Evolutionary conservation across 53 echinoderm and acorn worm species (phyloP).

Genomic region (Astropecten irregularis): DNA sequence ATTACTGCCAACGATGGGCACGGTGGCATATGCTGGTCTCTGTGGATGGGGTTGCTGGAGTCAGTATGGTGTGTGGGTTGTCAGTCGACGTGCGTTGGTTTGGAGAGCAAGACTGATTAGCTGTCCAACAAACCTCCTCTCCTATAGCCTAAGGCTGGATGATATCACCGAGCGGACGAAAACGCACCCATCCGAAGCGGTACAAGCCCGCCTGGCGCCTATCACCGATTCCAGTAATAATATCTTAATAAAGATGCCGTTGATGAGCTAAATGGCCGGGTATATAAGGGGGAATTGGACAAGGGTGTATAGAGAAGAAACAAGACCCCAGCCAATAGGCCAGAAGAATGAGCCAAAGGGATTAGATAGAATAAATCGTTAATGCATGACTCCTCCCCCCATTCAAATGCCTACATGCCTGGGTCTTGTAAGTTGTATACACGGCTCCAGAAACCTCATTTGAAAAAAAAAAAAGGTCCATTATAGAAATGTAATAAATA

Average conservation of each 20-base stretch:
- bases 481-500: too few species aligned
- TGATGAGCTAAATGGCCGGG: constrained; percentile 9
- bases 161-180: constrained; percentile 5
- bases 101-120: not conserved
- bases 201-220: constrained; percentile 55
- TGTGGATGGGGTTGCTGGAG: too few species aligned
- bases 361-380: constrained; percentile 9
- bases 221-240: constrained; percentile 40
- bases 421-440: too few species aligned
- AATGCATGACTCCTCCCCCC: constrained; percentile 16
- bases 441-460: too few species aligned
- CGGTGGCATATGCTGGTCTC: too few species aligned
- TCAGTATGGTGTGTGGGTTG: too few species aligned
- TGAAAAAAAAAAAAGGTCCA: too few species aligned
- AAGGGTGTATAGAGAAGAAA: not conserved
- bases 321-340: constrained; percentile 20
- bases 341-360: constrained; percentile 23
- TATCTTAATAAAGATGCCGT: constrained; percentile 41
- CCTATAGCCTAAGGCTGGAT: constrained; percentile 8
- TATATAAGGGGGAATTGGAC: not conserved
- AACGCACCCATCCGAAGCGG: constrained; percentile 36
- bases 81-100: not conserved
- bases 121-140: too few species aligned
- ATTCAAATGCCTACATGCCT: too few species aligned
- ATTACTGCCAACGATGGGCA: too few species aligned